Conservation (phyloP, 2,797 vertebrate species). For the Parambassis ranga region DNA sequence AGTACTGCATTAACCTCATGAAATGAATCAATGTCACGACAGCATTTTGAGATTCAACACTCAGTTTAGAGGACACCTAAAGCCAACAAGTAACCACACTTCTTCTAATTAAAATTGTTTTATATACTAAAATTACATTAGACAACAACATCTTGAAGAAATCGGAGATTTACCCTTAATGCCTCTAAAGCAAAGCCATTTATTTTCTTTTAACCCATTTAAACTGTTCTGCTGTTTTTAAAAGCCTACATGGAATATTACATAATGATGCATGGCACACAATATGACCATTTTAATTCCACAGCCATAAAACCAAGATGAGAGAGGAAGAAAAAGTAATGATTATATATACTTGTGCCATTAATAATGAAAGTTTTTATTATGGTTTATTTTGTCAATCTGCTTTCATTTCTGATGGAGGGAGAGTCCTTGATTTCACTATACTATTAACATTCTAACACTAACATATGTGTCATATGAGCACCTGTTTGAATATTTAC, state of each 20-base stretch:
- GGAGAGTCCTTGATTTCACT: too few species aligned
- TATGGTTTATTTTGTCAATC: too few species aligned
- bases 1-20: too few species aligned
- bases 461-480: too few species aligned
- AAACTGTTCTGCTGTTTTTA: neutral
- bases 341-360: too few species aligned
- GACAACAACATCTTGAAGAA: constrained; percentile 6
- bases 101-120: neutral
- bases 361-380: too few species aligned
- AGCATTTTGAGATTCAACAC: neutral
- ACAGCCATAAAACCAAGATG: neutral
- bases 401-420: too few species aligned
- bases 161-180: neutral
- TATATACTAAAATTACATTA: neutral
- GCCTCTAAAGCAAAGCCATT: neutral
- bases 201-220: neutral
- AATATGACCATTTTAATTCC: neutral
- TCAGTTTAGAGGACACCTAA: neutral
- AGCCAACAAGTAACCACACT: neutral
- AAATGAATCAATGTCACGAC: neutral
- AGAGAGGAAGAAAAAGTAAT: neutral
- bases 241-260: neutral
- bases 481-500: neutral
- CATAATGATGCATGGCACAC: fast-evolving
- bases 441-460: too few species aligned